Conservation (phyloP, 2,888 invertebrate genomes). For the Leptopilina syphax region DNA sequence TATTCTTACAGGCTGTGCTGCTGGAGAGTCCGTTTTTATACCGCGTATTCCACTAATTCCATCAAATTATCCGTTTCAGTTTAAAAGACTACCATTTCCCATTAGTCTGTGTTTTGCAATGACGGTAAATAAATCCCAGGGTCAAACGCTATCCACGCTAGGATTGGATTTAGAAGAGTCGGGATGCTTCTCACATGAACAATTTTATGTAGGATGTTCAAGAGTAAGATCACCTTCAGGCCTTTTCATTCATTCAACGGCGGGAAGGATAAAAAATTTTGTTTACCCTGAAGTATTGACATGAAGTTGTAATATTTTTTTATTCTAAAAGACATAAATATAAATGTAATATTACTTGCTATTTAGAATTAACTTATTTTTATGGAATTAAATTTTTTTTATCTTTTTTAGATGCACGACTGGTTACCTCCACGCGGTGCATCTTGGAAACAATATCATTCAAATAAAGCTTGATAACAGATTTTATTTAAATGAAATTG, state of each 20-base stretch:
- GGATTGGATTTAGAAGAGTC: too few relatives aligned
- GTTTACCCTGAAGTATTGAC: too few relatives aligned
- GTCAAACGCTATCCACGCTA: not conserved
- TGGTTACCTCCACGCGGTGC: not conserved
- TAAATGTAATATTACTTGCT: too few relatives aligned
- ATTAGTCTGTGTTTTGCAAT: constrained; percentile 50
- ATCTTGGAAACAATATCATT: constrained; percentile 3
- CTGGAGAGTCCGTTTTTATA: not conserved
- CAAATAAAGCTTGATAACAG: not conserved
- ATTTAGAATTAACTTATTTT: constrained; percentile 33
- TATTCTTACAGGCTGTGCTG: not conserved
- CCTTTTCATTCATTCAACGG: too few relatives aligned
- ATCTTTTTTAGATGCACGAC: not conserved
- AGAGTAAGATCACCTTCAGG: too few relatives aligned
- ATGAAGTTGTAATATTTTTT: too few relatives aligned
- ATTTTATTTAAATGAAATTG: not conserved
- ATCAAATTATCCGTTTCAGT: not conserved
- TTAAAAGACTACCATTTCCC: constrained; percentile 42
- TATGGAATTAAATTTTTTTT: too few relatives aligned
- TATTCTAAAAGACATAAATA: too few relatives aligned
- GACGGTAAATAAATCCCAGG: constrained; percentile 52
- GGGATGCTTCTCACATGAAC: too few relatives aligned
- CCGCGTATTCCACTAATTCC: not conserved
- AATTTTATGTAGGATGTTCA: too few relatives aligned
- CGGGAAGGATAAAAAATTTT: too few relatives aligned